Evolutionary conservation across 2,797 vertebrate genomes (phyloP), one percentile per base, ranked within the genome.

Genomic region (Melopsittacus undulatus): DNA sequence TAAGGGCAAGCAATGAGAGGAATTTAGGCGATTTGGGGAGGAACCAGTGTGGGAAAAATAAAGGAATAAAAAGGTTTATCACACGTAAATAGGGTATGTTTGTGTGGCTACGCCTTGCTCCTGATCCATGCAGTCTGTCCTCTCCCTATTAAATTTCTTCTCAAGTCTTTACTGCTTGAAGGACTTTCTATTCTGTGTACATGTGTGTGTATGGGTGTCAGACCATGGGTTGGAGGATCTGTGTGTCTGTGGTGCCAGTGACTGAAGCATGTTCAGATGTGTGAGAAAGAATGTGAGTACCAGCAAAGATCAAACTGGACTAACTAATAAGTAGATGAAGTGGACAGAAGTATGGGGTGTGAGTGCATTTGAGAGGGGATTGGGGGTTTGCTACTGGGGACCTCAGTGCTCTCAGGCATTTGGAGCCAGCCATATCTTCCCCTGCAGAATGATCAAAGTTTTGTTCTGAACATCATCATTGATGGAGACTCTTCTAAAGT

Each of bases 211-310:
- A 8, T 27, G 46, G n/a, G 34, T 74, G 23, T 42, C 38, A 59
- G 46, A 12, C 6, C 0, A 0, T 7, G 34, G 14, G 21, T 1
- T 78, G 79, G 30, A 61, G n/a, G 8, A 20, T 62, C 51, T 0
- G 0, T 29, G 26, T 51, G 56, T 32, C 45, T 36, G 61, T 10
- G 36, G 10, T 43, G 46, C 13, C 45, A 46, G 40, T 1, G 4
- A 16, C n/a, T 0, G 3, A 13, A 69, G 36, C 3, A 2, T 0
- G 1, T 18, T 42, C 36, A 43, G 66, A 11, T 3, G 0, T 2
- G 7, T 5, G 9, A 29, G 16, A 5, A 40, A 67, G 32, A 0
- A 0, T 10, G 27, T 48, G 38, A 45, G 29, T 5, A 4, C 30
- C 3, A 67, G 13, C 43, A 72, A 63, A 86, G 38, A 38, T 34